Evolutionary conservation across 2,888 invertebrate species (phyloP).

Genomic region (Archaeoteleia sp.): DNA sequence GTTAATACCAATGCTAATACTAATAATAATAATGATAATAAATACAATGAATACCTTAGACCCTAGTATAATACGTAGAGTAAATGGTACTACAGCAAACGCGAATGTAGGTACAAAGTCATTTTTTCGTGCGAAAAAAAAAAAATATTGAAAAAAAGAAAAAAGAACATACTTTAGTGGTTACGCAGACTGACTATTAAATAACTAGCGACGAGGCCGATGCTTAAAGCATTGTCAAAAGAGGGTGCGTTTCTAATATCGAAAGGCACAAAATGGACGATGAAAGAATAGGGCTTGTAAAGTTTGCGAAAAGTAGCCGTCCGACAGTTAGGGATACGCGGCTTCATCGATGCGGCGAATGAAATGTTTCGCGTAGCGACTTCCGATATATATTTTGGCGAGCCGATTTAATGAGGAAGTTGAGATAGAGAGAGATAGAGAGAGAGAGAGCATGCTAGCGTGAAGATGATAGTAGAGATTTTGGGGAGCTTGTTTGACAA

Average conservation of each 20-base stretch:
- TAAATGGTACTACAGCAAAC: neutral
- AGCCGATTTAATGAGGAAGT: slow-evolving; percentile 9
- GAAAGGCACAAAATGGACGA: neutral
- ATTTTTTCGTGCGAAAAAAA: neutral
- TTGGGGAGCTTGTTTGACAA: slow-evolving; percentile 1
- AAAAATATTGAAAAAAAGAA: neutral
- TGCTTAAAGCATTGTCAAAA: slow-evolving; percentile 6
- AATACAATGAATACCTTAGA: neutral
- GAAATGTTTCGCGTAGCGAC: slow-evolving; percentile 2
- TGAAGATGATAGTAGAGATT: neutral
- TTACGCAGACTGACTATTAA: slow-evolving; percentile 17
- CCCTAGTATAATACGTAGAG: neutral
- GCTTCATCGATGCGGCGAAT: neutral
- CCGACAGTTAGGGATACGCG: slow-evolving; percentile 9
- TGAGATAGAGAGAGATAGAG: neutral
- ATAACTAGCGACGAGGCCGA: slow-evolving; percentile 7
- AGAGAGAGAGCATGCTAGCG: neutral
- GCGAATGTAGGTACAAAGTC: neutral
- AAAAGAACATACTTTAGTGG: slow-evolving; percentile 7
- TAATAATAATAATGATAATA: neutral
- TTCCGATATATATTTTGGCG: slow-evolving; percentile 11
- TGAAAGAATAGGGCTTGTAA: neutral
- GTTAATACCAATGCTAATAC: neutral
- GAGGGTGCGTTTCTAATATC: slow-evolving; percentile 5
- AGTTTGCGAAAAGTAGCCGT: slow-evolving; percentile 11